Conservation (phyloP, 2,113 vertebrate species). For the Cyprinodon variegatus region DNA sequence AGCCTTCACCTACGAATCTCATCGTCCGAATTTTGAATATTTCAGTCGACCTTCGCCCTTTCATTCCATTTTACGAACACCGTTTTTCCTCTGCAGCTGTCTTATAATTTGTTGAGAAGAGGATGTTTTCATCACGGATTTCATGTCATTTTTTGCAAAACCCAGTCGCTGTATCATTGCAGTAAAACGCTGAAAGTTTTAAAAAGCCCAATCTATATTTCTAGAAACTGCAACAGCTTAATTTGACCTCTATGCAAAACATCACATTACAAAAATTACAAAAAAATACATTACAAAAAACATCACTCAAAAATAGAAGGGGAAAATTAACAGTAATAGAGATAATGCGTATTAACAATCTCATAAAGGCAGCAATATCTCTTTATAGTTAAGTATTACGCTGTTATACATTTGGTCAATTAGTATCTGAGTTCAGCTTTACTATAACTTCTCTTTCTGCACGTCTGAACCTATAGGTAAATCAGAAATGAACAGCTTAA, state of each 20-base stretch:
- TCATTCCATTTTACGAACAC: conserved; percentile 34
- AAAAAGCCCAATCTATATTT: background rate
- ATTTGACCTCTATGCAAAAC: background rate
- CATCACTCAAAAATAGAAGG: background rate
- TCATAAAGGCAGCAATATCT: background rate
- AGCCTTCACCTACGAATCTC: background rate
- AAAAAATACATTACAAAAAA: background rate
- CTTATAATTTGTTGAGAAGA: conserved; percentile 40
- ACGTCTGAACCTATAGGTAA: background rate
- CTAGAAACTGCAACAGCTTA: background rate
- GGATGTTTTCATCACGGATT: conserved; percentile 13
- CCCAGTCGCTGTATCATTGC: background rate
- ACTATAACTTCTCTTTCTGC: background rate
- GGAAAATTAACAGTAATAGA: background rate
- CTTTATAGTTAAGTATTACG: background rate
- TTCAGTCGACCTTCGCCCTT: background rate
- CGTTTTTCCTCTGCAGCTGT: conserved; percentile 18
- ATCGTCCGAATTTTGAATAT: conserved; percentile 2
- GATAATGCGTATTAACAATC: background rate
- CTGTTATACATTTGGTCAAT: background rate
- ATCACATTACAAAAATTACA: background rate
- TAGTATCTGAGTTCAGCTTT: background rate
- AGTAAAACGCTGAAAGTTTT: background rate
- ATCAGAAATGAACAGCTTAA: background rate
- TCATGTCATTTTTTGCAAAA: background rate